phyloP scores from a whole-genome alignment of 2,113 vertebrate species.

The Pyrgilauda ruficollis region DNA sequence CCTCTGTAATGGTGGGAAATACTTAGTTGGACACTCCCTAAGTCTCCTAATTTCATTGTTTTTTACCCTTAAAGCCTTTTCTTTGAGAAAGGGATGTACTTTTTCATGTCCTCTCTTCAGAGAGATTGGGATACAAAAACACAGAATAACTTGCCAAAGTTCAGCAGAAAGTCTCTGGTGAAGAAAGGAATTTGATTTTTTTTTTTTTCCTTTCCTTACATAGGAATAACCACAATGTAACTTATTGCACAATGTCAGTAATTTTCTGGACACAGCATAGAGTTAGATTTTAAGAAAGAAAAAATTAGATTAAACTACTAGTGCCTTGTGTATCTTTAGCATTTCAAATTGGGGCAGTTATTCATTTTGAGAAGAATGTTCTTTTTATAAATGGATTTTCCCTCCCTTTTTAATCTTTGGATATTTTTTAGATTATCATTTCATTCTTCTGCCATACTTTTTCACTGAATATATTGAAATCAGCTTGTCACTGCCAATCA shows the following conservation, averaged over 20 bases:
- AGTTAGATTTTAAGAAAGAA: conserved; percentile 36
- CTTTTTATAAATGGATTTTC: conserved; percentile 55
- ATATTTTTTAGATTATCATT: conserved; percentile 35
- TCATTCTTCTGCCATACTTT: background rate
- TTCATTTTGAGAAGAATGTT: conserved; percentile 30
- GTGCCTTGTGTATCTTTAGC: conserved; percentile 19
- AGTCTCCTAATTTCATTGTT: background rate
- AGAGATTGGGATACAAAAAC: background rate
- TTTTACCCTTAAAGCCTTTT: background rate
- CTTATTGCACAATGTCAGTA: conserved; percentile 26
- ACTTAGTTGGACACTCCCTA: background rate
- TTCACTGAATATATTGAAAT: conserved; percentile 9
- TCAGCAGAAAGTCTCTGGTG: conserved; percentile 12
- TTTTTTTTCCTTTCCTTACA: background rate
- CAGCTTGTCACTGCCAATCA: background rate
- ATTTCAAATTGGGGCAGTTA: background rate
- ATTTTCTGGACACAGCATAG: background rate
- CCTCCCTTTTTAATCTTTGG: background rate
- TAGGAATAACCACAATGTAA: conserved; percentile 30
- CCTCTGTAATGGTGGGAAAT: background rate
- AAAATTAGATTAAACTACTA: conserved; percentile 27
- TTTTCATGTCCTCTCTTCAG: background rate
- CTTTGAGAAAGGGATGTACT: background rate
- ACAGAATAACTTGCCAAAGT: background rate
- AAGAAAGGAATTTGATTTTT: background rate